Percentiles rank a stretch among this genome's conserved stretches.
Evolutionary conservation across 2,797 vertebrate genomes (phyloP).

Genomic region (Anguilla megastoma): DNA sequence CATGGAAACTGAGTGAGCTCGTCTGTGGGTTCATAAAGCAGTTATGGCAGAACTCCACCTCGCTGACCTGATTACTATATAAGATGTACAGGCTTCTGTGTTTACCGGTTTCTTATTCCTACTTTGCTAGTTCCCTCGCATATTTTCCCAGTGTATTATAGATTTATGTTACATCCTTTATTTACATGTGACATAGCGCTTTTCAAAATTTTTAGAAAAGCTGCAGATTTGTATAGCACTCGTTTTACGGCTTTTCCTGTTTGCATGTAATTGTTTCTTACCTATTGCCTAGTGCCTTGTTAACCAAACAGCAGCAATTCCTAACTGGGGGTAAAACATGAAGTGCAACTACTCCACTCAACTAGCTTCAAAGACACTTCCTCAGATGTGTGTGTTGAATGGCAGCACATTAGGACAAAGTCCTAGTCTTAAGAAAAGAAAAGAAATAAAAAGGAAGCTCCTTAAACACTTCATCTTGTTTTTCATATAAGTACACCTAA

Average conservation of each 20-base stretch:
- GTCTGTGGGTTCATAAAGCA: not conserved
- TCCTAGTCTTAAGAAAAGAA: not conserved
- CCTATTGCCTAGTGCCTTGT: not conserved
- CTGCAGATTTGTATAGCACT: not conserved
- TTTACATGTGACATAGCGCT: not conserved
- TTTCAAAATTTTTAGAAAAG: not conserved
- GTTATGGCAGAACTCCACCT: not conserved
- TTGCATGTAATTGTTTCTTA: not conserved
- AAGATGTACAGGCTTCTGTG: not conserved
- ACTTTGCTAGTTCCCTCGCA: not conserved
- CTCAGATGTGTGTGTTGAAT: not conserved
- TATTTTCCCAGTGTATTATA: no score
- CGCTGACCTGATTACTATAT: not conserved
- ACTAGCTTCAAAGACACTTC: not conserved
- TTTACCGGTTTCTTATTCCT: not conserved
- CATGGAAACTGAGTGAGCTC: constrained; percentile 26
- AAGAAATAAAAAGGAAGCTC: no score
- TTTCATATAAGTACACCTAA: not conserved
- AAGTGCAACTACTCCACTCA: not conserved
- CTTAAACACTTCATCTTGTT: not conserved
- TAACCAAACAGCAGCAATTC: not conserved
- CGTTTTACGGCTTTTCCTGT: not conserved
- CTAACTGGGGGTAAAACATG: not conserved
- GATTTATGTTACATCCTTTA: not conserved
- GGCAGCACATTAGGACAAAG: not conserved